phyloP scores from a whole-genome alignment of 2,113 vertebrate species.

The Eclectus roratus region DNA sequence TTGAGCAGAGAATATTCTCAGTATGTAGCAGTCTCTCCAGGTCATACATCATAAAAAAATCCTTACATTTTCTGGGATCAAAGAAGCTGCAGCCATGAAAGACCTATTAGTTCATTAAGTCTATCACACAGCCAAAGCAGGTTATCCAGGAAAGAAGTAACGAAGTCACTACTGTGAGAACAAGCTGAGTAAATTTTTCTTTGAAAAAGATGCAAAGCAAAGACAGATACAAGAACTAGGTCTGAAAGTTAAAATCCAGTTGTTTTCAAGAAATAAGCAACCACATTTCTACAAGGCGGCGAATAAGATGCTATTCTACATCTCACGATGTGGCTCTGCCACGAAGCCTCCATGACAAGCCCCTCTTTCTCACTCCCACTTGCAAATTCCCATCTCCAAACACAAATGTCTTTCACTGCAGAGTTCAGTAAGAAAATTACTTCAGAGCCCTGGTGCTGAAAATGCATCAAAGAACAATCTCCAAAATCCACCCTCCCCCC shows the following conservation, averaged over 20 bases:
- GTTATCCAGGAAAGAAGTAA: neutral
- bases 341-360: neutral
- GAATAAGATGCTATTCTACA: neutral
- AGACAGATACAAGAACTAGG: neutral
- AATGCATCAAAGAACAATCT: conserved; percentile 12
- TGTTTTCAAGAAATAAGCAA: neutral
- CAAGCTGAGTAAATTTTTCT: neutral
- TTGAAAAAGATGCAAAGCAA: neutral
- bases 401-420: neutral
- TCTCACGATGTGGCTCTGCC: neutral
- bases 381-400: neutral
- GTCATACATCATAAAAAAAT: neutral
- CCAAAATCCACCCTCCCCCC: neutral
- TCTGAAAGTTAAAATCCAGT: neutral
- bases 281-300: neutral
- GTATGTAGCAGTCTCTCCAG: neutral
- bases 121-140: neutral
- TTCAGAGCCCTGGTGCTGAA: conserved; percentile 6
- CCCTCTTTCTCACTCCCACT: neutral
- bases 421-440: conserved; percentile 3
- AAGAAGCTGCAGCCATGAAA: neutral
- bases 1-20: neutral
- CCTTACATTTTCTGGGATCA: neutral
- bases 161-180: neutral
- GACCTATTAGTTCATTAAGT: neutral